Evolutionary conservation across 1,140 invertebrate species (phyloP).

Genomic region (Neodiprion virginianus): DNA sequence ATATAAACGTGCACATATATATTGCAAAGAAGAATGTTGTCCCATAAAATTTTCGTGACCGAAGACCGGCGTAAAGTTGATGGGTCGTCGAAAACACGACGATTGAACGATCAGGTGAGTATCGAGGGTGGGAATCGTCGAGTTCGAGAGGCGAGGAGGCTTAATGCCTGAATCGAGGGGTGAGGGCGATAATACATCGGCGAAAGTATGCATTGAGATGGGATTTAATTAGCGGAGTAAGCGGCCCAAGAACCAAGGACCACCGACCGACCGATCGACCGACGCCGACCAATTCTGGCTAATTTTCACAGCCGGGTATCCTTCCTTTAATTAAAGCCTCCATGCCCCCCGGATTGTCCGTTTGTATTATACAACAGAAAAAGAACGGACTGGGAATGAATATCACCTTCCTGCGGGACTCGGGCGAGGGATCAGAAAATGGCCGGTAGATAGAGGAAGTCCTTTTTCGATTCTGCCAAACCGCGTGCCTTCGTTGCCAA

Average conservation of each 20-base stretch:
- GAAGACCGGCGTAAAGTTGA: no score
- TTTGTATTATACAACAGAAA: not conserved
- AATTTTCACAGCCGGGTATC: slow-evolving; percentile 3
- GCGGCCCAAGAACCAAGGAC: not conserved
- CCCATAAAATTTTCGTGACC: no score
- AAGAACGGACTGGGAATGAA: no score
- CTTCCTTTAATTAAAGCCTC: slow-evolving; percentile 7
- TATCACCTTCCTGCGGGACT: no score
- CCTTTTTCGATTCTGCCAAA: not conserved
- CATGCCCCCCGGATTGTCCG: not conserved
- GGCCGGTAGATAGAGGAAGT: not conserved
- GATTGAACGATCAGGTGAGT: no score
- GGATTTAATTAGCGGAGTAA: not conserved
- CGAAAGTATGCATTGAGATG: not conserved
- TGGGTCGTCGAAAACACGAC: no score
- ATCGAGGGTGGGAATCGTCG: no score
- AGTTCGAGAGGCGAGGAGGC: no score
- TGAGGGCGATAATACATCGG: no score
- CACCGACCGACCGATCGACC: not conserved
- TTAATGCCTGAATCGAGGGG: no score
- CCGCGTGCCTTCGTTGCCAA: not conserved
- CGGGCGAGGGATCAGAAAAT: not conserved
- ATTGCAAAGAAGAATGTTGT: no score
- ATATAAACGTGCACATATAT: no score
- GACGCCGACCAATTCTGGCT: not conserved